Evolutionary conservation across 2,797 vertebrate species (phyloP).

Genomic region (Lepus townsendii): DNA sequence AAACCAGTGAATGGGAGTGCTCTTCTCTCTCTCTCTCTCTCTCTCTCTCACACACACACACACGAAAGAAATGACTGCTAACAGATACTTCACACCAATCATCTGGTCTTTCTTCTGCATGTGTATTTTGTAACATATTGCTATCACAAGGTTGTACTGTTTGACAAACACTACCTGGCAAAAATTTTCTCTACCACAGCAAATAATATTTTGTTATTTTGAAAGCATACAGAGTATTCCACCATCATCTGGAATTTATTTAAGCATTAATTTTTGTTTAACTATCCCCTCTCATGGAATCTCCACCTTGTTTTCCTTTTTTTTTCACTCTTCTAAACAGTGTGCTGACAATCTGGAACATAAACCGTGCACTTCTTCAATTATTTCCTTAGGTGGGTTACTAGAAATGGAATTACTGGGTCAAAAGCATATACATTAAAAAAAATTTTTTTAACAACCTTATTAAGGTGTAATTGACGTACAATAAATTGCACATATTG

Average conservation of each 20-base stretch:
- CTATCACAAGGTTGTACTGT: background rate
- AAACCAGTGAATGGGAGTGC: no score
- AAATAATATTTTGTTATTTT: constrained; percentile 38
- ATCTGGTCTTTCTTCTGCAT: background rate
- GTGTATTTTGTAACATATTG: background rate
- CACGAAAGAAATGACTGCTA: background rate
- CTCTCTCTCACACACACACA: no score
- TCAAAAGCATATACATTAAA: background rate
- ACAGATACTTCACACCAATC: background rate
- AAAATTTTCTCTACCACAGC: constrained; percentile 12
- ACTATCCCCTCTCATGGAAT: background rate
- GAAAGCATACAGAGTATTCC: background rate
- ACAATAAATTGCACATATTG: background rate
- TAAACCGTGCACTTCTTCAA: constrained; percentile 40
- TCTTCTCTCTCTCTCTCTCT: no score
- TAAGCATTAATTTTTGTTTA: constrained; percentile 44
- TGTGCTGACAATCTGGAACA: background rate
- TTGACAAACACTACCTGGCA: background rate
- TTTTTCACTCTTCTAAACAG: background rate
- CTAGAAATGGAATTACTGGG: constrained; percentile 27
- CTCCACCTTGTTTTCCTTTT: background rate
- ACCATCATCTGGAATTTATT: constrained; percentile 58
- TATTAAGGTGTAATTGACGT: constrained; percentile 36
- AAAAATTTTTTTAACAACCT: background rate
- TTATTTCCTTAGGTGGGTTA: constrained; percentile 32